Conservation (phyloP, 2,888 invertebrate species). For the Lepidocyrtinus sp. region DNA sequence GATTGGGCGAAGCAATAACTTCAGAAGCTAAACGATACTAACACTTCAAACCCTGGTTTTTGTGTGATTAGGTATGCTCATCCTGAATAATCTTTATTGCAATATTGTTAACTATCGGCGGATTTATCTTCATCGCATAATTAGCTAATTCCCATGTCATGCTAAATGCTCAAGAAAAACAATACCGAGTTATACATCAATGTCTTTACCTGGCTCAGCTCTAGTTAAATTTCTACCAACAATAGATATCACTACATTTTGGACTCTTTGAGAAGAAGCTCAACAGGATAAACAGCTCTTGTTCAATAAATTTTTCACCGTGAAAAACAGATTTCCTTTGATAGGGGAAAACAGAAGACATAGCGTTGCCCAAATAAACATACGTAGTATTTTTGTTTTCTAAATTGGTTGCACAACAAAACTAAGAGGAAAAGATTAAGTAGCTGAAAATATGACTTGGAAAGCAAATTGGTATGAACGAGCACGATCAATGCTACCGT, state of each 20-base stretch:
- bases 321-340: background rate
- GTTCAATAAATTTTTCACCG: background rate
- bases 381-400: no score
- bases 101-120: background rate
- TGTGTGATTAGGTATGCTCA: no score
- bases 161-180: background rate
- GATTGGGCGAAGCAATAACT: no score
- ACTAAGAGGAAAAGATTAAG: background rate
- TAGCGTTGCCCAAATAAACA: no score
- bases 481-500: no score
- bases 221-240: background rate
- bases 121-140: constrained; percentile 24
- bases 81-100: background rate
- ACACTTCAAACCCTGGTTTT: no score
- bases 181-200: background rate
- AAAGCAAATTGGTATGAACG: no score
- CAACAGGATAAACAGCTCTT: background rate
- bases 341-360: background rate
- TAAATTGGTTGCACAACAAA: no score
- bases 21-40: no score
- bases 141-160: constrained; percentile 16
- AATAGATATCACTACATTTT: background rate
- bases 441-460: background rate
- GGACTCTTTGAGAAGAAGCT: background rate
- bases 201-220: background rate